A percentile compares a stretch with the other conserved stretches of the same genome.
These are phyloP conservation scores for Acleris holmiana DNA, from an alignment of 2,888 invertebrate genomes.

Conservation along the genomic window DNA sequence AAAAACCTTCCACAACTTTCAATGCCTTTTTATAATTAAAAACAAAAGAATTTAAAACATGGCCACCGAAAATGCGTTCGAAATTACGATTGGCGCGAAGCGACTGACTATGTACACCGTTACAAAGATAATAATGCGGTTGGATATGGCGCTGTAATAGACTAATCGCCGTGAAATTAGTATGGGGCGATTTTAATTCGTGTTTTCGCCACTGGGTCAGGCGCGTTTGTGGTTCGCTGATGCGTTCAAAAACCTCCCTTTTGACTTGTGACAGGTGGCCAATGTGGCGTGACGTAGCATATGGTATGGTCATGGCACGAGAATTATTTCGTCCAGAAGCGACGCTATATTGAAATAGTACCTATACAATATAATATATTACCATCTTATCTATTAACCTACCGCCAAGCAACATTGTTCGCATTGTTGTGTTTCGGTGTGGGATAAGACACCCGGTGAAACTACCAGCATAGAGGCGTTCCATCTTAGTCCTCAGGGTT, in stretches of 20 bases:
- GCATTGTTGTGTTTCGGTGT: too few species aligned
- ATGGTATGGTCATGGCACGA: slow-evolving; percentile 38
- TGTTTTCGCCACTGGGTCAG: not conserved
- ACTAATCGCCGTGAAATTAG: slow-evolving; percentile 7
- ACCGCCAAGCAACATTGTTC: too few species aligned
- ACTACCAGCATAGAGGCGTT: too few species aligned
- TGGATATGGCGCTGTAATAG: slow-evolving; percentile 20
- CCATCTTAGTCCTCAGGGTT: too few species aligned
- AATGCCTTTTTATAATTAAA: slow-evolving; percentile 13
- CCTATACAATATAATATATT: too few species aligned
- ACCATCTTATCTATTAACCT: too few species aligned
- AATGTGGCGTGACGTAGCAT: slow-evolving; percentile 50
- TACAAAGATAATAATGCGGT: slow-evolving; percentile 16
- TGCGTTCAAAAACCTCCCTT: slow-evolving; percentile 39
- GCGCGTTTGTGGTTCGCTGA: slow-evolving; percentile 17
- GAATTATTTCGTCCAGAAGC: slow-evolving; percentile 1
- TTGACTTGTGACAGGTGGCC: slow-evolving; percentile 42
- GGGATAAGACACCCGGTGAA: too few species aligned
- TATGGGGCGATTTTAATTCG: slow-evolving; percentile 14
- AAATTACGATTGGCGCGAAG: slow-evolving; percentile 49
- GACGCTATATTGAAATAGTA: not conserved
- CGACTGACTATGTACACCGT: slow-evolving; percentile 42
- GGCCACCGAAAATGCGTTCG: slow-evolving; percentile 38
- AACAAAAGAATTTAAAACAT: slow-evolving; percentile 21
- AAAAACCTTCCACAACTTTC: slow-evolving; percentile 7